Evolutionary conservation across 2,797 vertebrate genomes (phyloP), one percentile per base, ranked within the genome.

Genomic region (Lepilemur ruficaudatus): DNA sequence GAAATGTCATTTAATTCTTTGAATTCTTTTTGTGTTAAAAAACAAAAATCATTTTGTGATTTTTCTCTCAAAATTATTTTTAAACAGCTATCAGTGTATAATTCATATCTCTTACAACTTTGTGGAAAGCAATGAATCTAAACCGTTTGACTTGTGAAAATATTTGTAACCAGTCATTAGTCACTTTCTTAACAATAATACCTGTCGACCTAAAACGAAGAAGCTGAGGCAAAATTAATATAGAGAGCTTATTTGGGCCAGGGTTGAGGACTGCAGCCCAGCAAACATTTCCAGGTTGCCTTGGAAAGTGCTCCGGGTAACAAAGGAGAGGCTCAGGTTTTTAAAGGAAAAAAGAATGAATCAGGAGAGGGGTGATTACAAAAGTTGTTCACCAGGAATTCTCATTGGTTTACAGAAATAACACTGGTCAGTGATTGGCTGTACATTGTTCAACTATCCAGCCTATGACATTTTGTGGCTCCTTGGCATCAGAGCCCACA

Each of bases 21-120:
- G 20, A 97, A 78, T 94, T 88, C 46, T 91, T 81, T 96, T 92
- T 69, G 20, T 91, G 43, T 73, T 93, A 75, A 82, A 91, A 79
- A 69, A 55, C 79, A 76, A 88, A 94, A 89, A 89, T 65, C 50
- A 89, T 55, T 61, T 89, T 2, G 8, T 55, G 35, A 52, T 50
- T 50, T 89, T 92, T 95, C 67, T 67, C 52, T 94, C n/a, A 93
- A 92, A 86, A 84, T 67, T 76, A 78, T 85, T 93, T 73, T 61
- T 35, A 93, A 88, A 63, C 57, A 69, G 25, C 55, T 72, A n/a
- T 55, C 50, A 46, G 59, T 63, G 23, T 32, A 72, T 80, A 75
- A 89, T 88, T 65, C 22, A 52, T 30, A 61, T 85, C 38, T 88
- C 25, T 82, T 89, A 59, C n/a, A 79, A 50, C 28, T 81, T 79